A percentile compares a stretch with the other conserved stretches of the same genome.
phyloP scores from a whole-genome alignment of 30 jellyfish, hydroid and myxozoan genomes.

The Phacellophora camtschatica region DNA sequence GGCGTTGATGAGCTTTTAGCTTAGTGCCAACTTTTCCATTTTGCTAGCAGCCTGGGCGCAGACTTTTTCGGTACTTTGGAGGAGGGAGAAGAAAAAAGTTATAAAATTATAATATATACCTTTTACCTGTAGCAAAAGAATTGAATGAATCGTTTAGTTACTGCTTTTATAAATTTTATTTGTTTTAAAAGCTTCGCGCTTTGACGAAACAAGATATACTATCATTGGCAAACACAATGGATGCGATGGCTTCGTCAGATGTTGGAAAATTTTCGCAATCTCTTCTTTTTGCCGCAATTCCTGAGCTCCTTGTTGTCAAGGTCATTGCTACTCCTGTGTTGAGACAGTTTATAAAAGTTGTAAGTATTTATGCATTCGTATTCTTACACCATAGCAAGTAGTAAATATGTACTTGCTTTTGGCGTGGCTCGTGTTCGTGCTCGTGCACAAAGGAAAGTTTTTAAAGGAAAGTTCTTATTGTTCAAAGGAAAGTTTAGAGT shows the following conservation, averaged over 20 bases:
- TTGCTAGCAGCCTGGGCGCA: no score
- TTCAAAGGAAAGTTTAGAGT: no score
- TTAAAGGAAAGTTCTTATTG: no score
- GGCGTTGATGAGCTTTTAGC: no score
- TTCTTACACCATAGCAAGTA: background rate
- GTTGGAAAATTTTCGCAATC: slow-evolving; percentile 61
- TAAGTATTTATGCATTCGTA: background rate
- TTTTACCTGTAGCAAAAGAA: no score
- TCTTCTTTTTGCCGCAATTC: slow-evolving; percentile 75
- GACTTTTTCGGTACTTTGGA: no score
- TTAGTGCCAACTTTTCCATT: no score
- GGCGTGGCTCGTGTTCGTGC: background rate
- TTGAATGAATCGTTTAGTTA: no score
- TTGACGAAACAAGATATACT: slow-evolving; percentile 60
- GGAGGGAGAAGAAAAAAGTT: no score
- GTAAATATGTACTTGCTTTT: background rate
- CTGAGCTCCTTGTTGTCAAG: slow-evolving; percentile 57
- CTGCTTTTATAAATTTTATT: background rate
- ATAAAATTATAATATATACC: no score
- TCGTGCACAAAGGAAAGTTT: no score
- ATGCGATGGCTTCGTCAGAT: slow-evolving; percentile 64
- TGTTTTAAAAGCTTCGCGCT: slow-evolving; percentile 14
- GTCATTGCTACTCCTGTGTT: slow-evolving; percentile 67
- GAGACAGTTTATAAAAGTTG: slow-evolving; percentile 66
- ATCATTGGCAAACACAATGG: slow-evolving; percentile 54